Base-by-base conservation (phyloP, 1,140 invertebrate species). In the Atta cephalotes region DNA sequence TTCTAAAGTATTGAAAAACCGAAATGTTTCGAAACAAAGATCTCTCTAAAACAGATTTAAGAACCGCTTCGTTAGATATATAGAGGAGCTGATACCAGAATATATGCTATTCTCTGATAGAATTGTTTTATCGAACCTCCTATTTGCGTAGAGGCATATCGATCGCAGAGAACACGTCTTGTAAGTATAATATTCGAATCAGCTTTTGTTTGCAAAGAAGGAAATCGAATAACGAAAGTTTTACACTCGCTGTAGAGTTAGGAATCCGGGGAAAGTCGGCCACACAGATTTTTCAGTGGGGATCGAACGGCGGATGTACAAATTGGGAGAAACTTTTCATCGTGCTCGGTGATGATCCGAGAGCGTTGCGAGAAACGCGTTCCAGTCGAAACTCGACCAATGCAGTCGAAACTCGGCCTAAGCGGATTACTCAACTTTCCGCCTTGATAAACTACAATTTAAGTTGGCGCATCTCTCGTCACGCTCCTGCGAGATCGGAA, bases 361-460 rank as follows among this genome's bases (percentile, higher is more conserved):
- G 76, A 86, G 6, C 66, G 66, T 5, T 31, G 51, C 72, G 71
- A 66, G 74, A 79, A 88, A 82, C 45, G 70, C 51, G 63, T 31
- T 58, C 49, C 68, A 28, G 60, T 79, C 86, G 86, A 77, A 88
- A 77, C 86, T 88, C 82, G 71, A 60, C 62, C 56, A 58, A 74
- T 39, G 81, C 65, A 79, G 25, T 25, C 25, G 25, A 25, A 25
- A 25, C 25, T 25, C 25, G 25, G 60, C 63, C 63, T 62, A 63
- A 78, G n/a, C 72, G 87, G 86, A 85, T 89, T 87, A 87, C 60
- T 66, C 87, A 70, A 81, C 68, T 88, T 85, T 88, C 88, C 77
- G 56, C 39, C 58, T 88, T 88, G 88, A 89, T 89, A 85, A 88
- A 89, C 66, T 85, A 63, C 77, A 79, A 88, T 78, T 88, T 85